Conservation (phyloP, 2,113 vertebrate genomes). For the Pangasianodon hypophthalmus region DNA sequence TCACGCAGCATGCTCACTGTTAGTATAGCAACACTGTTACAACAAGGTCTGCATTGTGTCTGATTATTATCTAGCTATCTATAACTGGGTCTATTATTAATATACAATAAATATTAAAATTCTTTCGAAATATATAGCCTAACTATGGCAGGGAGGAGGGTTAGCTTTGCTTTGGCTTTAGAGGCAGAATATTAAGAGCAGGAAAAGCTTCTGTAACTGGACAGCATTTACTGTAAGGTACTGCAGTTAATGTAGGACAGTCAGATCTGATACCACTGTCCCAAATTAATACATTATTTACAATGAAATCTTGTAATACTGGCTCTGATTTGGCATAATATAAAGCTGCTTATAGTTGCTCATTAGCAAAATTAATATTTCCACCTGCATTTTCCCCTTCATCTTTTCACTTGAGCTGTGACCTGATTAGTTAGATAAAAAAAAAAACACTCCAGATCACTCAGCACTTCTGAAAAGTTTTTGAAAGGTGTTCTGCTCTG, state of each 20-base stretch:
- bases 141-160: not conserved
- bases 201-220: not conserved
- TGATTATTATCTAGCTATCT: not conserved
- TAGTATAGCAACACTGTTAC: not conserved
- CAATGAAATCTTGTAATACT: not conserved
- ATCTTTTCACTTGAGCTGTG: slow-evolving; percentile 12
- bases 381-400: not conserved
- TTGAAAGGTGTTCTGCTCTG: not conserved
- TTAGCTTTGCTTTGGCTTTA: not conserved
- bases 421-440: slow-evolving; percentile 6
- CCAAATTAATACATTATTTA: not conserved
- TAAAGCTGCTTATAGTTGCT: not conserved
- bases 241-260: not conserved
- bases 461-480: slow-evolving; percentile 6
- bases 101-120: not conserved
- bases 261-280: too few relatives aligned
- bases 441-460: not conserved
- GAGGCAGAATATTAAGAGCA: not conserved
- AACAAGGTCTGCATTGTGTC: not conserved
- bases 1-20: not conserved
- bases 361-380: not conserved
- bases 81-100: not conserved
- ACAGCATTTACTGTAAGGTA: not conserved
- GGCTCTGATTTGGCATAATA: not conserved
- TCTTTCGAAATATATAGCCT: not conserved